These are phyloP conservation scores for Urocitellus parryii DNA, from an alignment of 2,113 vertebrate species.

Conservation along the genomic window DNA sequence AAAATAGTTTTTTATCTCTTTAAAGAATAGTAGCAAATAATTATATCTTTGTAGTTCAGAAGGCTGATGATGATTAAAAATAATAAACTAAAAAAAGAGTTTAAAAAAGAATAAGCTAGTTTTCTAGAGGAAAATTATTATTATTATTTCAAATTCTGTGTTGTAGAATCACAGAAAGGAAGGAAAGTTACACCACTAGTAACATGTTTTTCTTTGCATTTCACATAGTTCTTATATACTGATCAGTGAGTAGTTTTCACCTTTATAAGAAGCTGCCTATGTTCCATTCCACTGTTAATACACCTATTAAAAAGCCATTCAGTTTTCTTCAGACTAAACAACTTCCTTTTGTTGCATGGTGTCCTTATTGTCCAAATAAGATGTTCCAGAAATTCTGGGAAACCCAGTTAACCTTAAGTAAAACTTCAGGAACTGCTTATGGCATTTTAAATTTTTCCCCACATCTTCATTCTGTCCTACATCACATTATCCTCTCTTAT, in stretches of 20 bases:
- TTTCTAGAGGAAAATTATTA: background rate
- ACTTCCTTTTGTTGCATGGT: background rate
- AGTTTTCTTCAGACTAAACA: background rate
- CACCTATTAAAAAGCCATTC: background rate
- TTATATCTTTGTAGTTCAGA: background rate
- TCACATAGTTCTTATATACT: background rate
- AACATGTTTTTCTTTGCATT: background rate
- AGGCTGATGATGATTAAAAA: background rate
- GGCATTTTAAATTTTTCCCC: background rate
- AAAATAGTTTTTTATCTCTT: background rate
- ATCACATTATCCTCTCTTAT: background rate
- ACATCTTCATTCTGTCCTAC: background rate
- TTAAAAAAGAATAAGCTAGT: background rate
- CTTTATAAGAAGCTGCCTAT: background rate
- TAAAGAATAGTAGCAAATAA: background rate
- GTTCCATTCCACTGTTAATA: background rate
- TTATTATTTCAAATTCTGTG: background rate
- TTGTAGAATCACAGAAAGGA: background rate
- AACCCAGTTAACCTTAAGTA: background rate
- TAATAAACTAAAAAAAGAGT: background rate
- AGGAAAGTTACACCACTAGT: background rate
- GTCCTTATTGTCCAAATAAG: background rate
- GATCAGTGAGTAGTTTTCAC: background rate
- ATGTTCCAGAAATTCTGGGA: background rate
- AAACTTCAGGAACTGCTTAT: background rate